Percentiles rank a stretch among this genome's conserved stretches.
Evolutionary conservation across 2,113 vertebrate genomes (phyloP).

Genomic region (Cyphomyrus plagiostoma): DNA sequence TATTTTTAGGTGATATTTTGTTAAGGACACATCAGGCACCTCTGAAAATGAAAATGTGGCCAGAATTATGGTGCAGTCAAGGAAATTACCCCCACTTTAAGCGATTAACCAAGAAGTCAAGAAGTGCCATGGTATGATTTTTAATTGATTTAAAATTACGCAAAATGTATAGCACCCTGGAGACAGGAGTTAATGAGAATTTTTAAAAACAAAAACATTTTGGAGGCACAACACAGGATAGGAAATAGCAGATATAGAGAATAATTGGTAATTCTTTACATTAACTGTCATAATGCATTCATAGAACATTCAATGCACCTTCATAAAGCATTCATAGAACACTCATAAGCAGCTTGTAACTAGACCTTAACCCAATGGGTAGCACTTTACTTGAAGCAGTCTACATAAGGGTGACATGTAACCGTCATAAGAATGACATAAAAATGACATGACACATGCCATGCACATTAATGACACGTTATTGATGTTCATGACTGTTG

Average conservation of each 20-base stretch:
- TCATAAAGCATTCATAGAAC: neutral
- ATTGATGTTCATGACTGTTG: no score
- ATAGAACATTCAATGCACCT: neutral
- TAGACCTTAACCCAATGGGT: neutral
- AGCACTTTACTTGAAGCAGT: no score
- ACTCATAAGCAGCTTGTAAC: neutral
- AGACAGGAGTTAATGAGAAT: neutral
- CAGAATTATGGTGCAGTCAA: neutral
- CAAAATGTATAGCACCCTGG: neutral
- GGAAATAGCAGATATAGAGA: neutral
- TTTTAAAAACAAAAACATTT: neutral
- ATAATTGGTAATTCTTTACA: neutral
- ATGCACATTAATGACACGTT: no score
- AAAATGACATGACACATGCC: no score
- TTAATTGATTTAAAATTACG: neutral
- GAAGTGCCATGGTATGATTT: neutral
- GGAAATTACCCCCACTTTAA: neutral
- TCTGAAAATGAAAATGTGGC: neutral
- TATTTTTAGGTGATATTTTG: neutral
- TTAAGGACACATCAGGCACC: neutral
- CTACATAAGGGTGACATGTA: no score
- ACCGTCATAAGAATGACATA: no score
- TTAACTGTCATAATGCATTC: neutral
- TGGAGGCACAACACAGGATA: neutral
- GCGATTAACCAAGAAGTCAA: neutral